Conservation (phyloP, 1,140 invertebrate species). For the Scaptomyza montana region DNA sequence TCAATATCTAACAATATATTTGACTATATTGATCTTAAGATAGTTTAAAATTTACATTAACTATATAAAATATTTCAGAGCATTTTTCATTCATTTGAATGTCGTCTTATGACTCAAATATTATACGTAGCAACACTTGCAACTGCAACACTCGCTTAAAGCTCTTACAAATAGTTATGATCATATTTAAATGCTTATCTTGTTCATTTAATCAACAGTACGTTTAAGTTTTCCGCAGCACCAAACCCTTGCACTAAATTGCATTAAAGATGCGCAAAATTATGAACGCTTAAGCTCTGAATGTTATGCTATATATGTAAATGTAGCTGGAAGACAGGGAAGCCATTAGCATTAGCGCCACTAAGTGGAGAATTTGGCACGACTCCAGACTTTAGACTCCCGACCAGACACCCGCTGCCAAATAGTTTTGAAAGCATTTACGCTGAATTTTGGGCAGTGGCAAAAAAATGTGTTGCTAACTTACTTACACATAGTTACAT, state of each 20-base stretch:
- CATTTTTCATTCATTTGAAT: too few species aligned
- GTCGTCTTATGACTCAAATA: too few species aligned
- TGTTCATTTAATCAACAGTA: not conserved
- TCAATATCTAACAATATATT: too few species aligned
- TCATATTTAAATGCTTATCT: too few species aligned
- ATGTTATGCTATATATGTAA: constrained; percentile 1
- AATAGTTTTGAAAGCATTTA: constrained; percentile 47
- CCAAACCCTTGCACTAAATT: constrained; percentile 39
- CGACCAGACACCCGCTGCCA: constrained; percentile 46
- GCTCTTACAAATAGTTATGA: too few species aligned
- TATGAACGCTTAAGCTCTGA: constrained; percentile 16
- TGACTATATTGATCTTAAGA: too few species aligned
- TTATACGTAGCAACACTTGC: too few species aligned
- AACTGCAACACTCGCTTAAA: too few species aligned
- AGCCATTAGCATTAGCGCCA: constrained; percentile 74
- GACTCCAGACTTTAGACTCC: constrained; percentile 38
- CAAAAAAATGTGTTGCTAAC: constrained; percentile 14
- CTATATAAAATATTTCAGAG: too few species aligned
- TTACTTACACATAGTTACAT: constrained; percentile 11
- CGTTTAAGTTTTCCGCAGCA: not conserved
- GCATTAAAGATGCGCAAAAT: constrained; percentile 23
- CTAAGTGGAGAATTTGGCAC: constrained; percentile 66
- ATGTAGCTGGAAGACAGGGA: constrained; percentile 28
- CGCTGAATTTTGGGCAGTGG: not conserved
- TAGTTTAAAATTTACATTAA: too few species aligned